Evolutionary conservation across 1,140 invertebrate genomes (phyloP), one percentile per base, ranked within the genome.

Genomic region (Thalassaphorura encarpata): DNA sequence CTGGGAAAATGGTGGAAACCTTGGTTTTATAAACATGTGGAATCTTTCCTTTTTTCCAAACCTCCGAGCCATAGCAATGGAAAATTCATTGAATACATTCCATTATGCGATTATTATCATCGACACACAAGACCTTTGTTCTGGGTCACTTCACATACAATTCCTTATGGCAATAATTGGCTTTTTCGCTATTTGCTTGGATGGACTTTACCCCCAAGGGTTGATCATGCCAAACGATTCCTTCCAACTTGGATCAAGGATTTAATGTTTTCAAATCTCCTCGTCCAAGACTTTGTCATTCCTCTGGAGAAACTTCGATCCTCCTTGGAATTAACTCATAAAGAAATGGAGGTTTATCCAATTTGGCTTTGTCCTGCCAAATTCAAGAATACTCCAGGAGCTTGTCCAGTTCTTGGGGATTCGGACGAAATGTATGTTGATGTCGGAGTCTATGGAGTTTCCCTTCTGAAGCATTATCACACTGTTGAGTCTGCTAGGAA

Each of bases 331-430:
- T 69, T 69, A 21, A 69, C 73, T 18, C 73, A 73, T 45, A 67
- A 75, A 57, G 63, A 78, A 3, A 78, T 78, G 58, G 72, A 77
- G 57, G 68, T 69, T 5, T 89, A 87, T 68, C 87, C 87, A 0
- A 71, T 89, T 8, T 89, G 87, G 87, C 66, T 90, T 29, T 89
- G 87, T 69, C 85, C 87, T 0, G 85, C 87, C 67, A 80, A 77
- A 66, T 67, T 89, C 0, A 89, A 89, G 67, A 86, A 86, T 24
- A 78, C 81, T 3, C 83, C 84, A 0, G 80, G 79, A 67, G 73
- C 76, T 4, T 48, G 59, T 39, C 28, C 3, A 13, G 5, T 39
- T 5, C n/a, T 19, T 5, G 23, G 11, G 21, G 27, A 21, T 15
- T 13, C 27, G 16, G 31, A 36, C 16, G 48, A 51, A 19, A 51